Evolutionary conservation across 2,888 invertebrate genomes (phyloP), one percentile per base, ranked within the genome.

Genomic region (Drosophila histrio): DNA sequence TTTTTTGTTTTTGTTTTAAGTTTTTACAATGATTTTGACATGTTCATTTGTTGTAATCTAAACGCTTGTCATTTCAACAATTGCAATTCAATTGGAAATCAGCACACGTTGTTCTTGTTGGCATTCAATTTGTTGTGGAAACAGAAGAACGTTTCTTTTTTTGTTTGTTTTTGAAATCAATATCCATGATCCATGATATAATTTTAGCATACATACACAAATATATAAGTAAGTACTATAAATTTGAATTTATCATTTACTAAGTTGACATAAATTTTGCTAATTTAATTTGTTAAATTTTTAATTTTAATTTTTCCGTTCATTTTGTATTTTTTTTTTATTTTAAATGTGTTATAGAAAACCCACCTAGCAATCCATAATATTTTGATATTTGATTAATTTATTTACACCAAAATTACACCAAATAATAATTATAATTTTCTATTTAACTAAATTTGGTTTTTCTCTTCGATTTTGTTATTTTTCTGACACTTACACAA

Each of bases 201-300:
- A 69, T 70, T 70, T 68, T 59, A 74, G 70, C 79, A 75, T 70
- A 72, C 72, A 75, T 78, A 85, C 64, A 84, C 72, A 81, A 65
- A 77, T 86, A 79, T 72, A 81, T 66, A 80, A 30, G 28, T 59
- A 52, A 59, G 52, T 81, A 72, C 80, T 60, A 77, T 87, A 82
- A 87, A 82, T 82, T 82, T 82, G 65, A 82, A 82, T 84, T 82
- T 82, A 82, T 75, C 87, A 82, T 82, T 82, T 87, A 80, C 82
- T 82, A 82, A 87, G 87, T 87, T 87, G 81, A 87, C 82, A 82
- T 84, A 82, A 82, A 82, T 82, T 82, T 82, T 72, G 84, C 82
- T 82, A 82, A 84, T 84, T 80, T 75, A 71, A 71, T 80, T 77
- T 47, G 63, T 72, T 68, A 56, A 62, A 62, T 24, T 26, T 46